Evolutionary conservation across 2,797 vertebrate genomes (phyloP), one percentile per base, ranked within the genome.

Genomic region (Adrianichthys oophorus): DNA sequence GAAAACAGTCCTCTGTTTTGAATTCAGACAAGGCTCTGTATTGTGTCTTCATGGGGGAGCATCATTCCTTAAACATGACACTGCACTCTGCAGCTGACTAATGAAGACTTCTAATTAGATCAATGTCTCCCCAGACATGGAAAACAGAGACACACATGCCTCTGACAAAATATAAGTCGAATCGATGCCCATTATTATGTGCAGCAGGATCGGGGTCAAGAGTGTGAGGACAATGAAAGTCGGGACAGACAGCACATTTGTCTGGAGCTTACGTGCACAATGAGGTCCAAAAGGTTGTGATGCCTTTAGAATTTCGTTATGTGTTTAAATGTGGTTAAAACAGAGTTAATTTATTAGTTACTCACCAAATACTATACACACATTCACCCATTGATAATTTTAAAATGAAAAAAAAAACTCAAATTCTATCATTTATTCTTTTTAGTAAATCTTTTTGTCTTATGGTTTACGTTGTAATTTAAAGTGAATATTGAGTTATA

Each of bases 41-140:
- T 83, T 89, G 89, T 87, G 70, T 37, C 59, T 79, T 57, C 32
- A 55, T 21, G 10, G 15, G 26, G 42, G 42, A 72, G 61, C 72
- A 70, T 72, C 87, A 87, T 91, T 90, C 87, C 80, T 87, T 76
- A 64, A 84, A 70, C 82, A 86, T 89, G 85, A 88, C 84, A 84
- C 80, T 68, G 79, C 76, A 67, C 80, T 83, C 74, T 82, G 80
- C 70, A 73, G 75, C 82, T 84, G 82, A 83, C 82, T 88, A 89
- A 90, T 90, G 85, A 84, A 87, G 80, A 85, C 76, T 80, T 79
- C 69, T 88, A 90, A 90, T 90, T 84, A 84, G 85, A 89, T 90
- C 83, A 86, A 69, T 74, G 79, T 83, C 82, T 83, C 68, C 63
- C 52, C 72, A 79, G 87, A 83, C 76, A 69, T 64, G 61, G 73